Percentiles rank a stretch among this genome's conserved stretches.
Conservation (phyloP, 2,888 invertebrate genomes). For the Orthosia gothica region DNA sequence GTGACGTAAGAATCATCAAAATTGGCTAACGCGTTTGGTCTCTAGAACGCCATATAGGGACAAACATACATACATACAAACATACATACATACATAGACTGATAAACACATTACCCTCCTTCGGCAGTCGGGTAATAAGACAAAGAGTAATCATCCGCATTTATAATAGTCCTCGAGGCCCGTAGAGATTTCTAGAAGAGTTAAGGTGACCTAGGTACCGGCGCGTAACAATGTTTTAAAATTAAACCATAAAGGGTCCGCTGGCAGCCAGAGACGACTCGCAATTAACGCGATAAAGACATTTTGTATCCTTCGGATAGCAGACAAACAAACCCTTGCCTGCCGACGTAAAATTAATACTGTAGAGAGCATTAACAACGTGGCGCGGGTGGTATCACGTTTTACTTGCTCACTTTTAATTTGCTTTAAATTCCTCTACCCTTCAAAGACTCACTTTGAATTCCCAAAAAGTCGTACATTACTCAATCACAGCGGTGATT, state of each 20-base stretch:
- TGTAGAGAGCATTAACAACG: conserved; percentile 73
- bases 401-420: conserved; percentile 68
- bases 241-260: conserved; percentile 74
- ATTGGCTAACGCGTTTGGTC: too few species aligned
- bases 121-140: conserved; percentile 11
- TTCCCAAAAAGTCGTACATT: conserved; percentile 75
- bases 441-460: conserved; percentile 62
- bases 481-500: conserved; percentile 75
- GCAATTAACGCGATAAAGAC: conserved; percentile 84
- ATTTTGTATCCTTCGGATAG: conserved; percentile 76
- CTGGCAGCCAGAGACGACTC: conserved; percentile 70
- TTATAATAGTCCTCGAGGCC: conserved; percentile 29
- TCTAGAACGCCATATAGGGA: too few species aligned
- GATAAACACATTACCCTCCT: neutral
- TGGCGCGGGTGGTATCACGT: conserved; percentile 61
- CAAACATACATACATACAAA: too few species aligned
- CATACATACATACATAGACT: too few species aligned
- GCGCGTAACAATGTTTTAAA: conserved; percentile 76
- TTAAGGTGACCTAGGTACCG: conserved; percentile 58
- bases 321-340: conserved; percentile 78
- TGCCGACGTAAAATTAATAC: conserved; percentile 80
- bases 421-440: conserved; percentile 62
- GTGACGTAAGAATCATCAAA: too few species aligned
- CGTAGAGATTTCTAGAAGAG: conserved; percentile 43
- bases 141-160: conserved; percentile 47